Base-by-base conservation (phyloP, 2,888 invertebrate species). In the Anodontia alba region DNA sequence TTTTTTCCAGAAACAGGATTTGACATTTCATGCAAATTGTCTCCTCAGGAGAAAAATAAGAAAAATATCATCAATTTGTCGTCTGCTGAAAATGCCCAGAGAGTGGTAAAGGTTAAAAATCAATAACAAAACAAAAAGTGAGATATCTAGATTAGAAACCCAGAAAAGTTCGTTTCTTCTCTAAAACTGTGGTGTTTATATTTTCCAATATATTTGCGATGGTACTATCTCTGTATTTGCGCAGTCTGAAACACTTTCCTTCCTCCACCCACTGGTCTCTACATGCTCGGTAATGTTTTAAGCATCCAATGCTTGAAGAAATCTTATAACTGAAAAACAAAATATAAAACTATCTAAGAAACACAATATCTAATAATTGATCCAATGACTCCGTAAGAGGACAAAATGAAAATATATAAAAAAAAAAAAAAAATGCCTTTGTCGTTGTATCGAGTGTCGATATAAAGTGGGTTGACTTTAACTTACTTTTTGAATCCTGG, bases 231-330 rank as follows among this genome's bases (percentile, higher is more conserved):
- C 20, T 36, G n/a, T 73, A 73, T 26, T 51, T 57, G n/a, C 73
- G 38, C 7, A 46, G 62, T 10, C 43, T 26, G 62, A 43, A 62
- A 29, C 73, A 73, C n/a, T 42, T 73, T 15, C 57, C 57, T 0
- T 73, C 57, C 17, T 62, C 57, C 12, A 73, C 36, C 73, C 73
- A 73, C 29, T 73, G 15, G 20, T 73, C 38, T 23, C 62, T 23
- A 62, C 73, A 73, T 3, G 73, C 38, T 23, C 73, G 73, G 29
- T 42, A 73, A 73, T 73, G 73, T 43, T 73, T 73, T 29, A 73
- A 1, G 15, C 42, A 38, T 26, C 42, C 73, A 29, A 57, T n/a
- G 1, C 31, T 57, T 15, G 57, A 42, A 2, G 57, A 29, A 23
- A 73, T 57, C 23, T 17, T 38, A 17, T 38, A 42, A 15, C 73